Base-by-base conservation (phyloP, 2,797 vertebrate genomes). In the Xenopus petersii region DNA sequence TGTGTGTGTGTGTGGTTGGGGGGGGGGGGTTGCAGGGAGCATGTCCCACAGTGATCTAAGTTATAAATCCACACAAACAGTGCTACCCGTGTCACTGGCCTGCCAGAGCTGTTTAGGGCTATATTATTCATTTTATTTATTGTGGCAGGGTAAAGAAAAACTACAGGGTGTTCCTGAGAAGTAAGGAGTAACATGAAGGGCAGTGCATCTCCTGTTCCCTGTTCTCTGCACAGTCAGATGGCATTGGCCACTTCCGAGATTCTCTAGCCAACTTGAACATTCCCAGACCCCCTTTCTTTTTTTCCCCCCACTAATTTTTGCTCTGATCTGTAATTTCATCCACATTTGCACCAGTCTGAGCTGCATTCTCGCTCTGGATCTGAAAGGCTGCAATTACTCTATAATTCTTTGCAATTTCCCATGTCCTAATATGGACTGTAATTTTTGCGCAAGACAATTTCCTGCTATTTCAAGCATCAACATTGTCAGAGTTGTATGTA, bases 321-420 rank as follows among this genome's bases (percentile, higher is more conserved):
- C 95, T 94, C 93, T 94, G 93, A 96, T 97, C 94, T 97, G 95
- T 97, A 96, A 98, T 99, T 98, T 96, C 92, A 97, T 95, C 94
- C 94, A 97, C 94, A 98, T 97, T 98, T 96, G 91, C 94, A 95
- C 92, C 92, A 95, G 94, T 96, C 96, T 94, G 93, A 96, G 94
- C 95, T 12, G 36, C 36, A 96, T 96, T 97, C 93, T 95, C 94
- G 94, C 95, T 98, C 95, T 96, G 93, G 92, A 95, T 95, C 91
- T 98, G 96, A 98, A 99, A 98, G 95, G 95, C 96, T 98, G 95
- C 96, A 98, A 99, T 99, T 98, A 98, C 96, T 95, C 94, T 94
- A 95, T 96, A 98, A 98, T 99, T 98, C 96, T 96, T 96, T 92
- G 95, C 95, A 96, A 98, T 99, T 98, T 98, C 89, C 96, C 93